These are phyloP conservation scores for Parnassius orleans DNA, from an alignment of 2,888 invertebrate genomes.

Conservation along the genomic window DNA sequence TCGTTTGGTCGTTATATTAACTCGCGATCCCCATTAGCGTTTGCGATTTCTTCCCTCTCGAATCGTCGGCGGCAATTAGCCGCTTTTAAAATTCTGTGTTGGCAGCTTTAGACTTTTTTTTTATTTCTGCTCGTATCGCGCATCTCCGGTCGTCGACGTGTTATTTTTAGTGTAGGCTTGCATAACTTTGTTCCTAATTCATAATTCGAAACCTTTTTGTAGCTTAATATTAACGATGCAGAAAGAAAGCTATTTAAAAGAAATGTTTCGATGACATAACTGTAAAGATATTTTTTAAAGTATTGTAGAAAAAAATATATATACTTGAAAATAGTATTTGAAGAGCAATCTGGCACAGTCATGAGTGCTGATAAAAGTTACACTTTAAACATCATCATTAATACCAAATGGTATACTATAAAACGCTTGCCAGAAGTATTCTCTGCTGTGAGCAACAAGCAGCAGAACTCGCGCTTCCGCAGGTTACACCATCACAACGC, in stretches of 20 bases:
- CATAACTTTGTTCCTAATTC: slow-evolving; percentile 26
- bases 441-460: too few relatives aligned
- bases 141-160: slow-evolving; percentile 22
- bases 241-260: slow-evolving; percentile 9
- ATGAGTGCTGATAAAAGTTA: too few relatives aligned
- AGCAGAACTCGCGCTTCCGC: too few relatives aligned
- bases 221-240: slow-evolving; percentile 16
- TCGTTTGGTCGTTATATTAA: slow-evolving; percentile 25
- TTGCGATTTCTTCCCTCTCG: slow-evolving; percentile 35
- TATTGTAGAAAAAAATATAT: too few relatives aligned
- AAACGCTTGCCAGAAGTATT: too few relatives aligned
- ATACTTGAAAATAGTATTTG: too few relatives aligned
- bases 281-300: too few relatives aligned
- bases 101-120: slow-evolving; percentile 33
- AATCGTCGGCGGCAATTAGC: slow-evolving; percentile 45
- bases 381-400: too few relatives aligned
- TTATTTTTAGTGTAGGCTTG: slow-evolving; percentile 25
- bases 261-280: too few relatives aligned
- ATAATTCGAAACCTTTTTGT: slow-evolving; percentile 17
- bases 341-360: too few relatives aligned
- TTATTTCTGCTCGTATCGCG: slow-evolving; percentile 29
- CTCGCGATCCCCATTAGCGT: slow-evolving; percentile 21
- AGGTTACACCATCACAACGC: too few relatives aligned
- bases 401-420: too few relatives aligned
- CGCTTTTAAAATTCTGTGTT: slow-evolving; percentile 40